These are phyloP conservation scores for Ennomos fuscantarius DNA, from an alignment of 2,888 invertebrate genomes.

Conservation along the genomic window DNA sequence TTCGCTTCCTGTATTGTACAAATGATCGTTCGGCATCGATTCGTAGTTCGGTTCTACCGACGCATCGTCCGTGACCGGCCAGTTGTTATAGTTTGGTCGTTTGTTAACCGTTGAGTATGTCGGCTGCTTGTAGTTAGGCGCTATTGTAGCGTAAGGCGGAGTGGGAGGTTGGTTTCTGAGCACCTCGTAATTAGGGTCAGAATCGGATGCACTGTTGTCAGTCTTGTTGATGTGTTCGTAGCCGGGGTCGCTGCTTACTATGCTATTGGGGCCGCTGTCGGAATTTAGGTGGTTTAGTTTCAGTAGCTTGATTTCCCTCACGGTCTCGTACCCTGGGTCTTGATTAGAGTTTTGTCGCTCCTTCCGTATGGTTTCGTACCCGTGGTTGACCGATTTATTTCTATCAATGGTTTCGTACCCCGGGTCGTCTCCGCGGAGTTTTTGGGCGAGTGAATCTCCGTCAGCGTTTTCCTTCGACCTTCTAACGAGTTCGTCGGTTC, in stretches of 20 bases:
- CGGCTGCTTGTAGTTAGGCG: constrained; percentile 75
- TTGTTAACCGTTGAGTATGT: constrained; percentile 85
- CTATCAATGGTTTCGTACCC: constrained; percentile 82
- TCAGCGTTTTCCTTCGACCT: constrained; percentile 62
- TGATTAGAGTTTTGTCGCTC: constrained; percentile 73
- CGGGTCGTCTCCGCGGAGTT: constrained; percentile 76
- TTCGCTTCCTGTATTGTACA: constrained; percentile 89
- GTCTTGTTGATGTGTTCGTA: constrained; percentile 88
- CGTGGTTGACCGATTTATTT: constrained; percentile 79
- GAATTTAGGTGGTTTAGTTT: constrained; percentile 64
- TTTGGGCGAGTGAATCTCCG: constrained; percentile 50
- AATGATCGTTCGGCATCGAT: constrained; percentile 87
- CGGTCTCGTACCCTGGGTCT: constrained; percentile 88
- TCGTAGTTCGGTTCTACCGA: constrained; percentile 91
- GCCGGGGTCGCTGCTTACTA: constrained; percentile 88
- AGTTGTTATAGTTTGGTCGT: constrained; percentile 82
- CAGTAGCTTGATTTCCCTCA: constrained; percentile 70
- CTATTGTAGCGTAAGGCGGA: constrained; percentile 79
- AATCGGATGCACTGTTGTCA: constrained; percentile 83
- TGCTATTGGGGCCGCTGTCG: constrained; percentile 86
- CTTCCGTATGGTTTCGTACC: constrained; percentile 86
- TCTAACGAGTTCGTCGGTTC: constrained; percentile 61
- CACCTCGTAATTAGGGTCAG: constrained; percentile 93
- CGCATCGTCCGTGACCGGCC: constrained; percentile 83
- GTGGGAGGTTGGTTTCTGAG: constrained; percentile 85